Conservation (phyloP, 2,888 invertebrate genomes). For the Luffia ferchaultella region DNA sequence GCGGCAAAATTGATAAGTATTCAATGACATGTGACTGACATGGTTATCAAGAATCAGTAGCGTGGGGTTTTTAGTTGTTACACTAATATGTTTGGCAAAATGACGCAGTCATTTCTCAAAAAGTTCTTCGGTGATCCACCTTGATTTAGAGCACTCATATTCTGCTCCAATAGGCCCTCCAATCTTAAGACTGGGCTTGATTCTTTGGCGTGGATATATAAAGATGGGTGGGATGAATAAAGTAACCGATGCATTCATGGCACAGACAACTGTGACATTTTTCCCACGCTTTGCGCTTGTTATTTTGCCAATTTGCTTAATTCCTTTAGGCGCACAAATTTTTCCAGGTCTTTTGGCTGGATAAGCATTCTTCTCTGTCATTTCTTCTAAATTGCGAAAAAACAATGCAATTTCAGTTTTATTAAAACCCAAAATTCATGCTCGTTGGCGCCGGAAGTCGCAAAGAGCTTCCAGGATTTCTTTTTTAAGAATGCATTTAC, state of each 20-base stretch:
- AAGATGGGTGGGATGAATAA: conserved; percentile 14
- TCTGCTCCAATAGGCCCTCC: conserved; percentile 8
- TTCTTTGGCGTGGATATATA: conserved; percentile 14
- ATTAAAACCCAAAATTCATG: background rate
- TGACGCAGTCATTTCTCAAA: conserved; percentile 10
- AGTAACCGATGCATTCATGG: conserved; percentile 9
- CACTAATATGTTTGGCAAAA: conserved; percentile 14
- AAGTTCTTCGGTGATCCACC: conserved; percentile 13
- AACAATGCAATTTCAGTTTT: background rate
- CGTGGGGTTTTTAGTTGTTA: conserved; percentile 7
- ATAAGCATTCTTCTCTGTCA: conserved; percentile 6
- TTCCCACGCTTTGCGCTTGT: background rate
- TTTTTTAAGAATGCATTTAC: too few species aligned
- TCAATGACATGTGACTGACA: conserved; percentile 15
- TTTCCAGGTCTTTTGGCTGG: conserved; percentile 10
- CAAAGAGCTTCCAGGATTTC: too few species aligned
- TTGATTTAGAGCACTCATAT: conserved; percentile 9
- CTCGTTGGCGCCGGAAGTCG: too few species aligned
- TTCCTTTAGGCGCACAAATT: conserved; percentile 9
- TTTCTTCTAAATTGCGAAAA: background rate
- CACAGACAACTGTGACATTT: background rate
- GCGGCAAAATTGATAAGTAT: conserved; percentile 16
- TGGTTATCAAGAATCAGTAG: conserved; percentile 18
- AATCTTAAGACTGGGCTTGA: conserved; percentile 8
- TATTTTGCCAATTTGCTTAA: background rate